Base-by-base conservation (phyloP, 2,113 vertebrate species). In the Excalfactoria chinensis region DNA sequence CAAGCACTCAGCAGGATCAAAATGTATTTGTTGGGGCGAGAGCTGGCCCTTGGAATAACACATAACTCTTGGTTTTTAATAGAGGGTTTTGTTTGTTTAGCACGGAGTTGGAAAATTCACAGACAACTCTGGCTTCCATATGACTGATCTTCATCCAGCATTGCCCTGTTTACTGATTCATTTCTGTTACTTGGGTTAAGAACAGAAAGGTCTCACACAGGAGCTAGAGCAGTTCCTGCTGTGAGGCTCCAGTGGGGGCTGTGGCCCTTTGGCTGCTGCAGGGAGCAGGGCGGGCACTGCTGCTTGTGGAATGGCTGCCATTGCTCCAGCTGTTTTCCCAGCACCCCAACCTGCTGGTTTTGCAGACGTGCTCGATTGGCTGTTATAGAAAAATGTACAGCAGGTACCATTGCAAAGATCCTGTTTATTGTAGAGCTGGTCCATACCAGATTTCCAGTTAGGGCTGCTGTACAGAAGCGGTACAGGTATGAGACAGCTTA, bases 11-110 rank as follows among this genome's bases (percentile, higher is more conserved):
- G 32, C 1, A 2, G 11, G 8, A 7, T 25, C 49, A 32, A 22
- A 48, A 88, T 48, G n/a, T 25, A 21, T 11, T 17, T 21, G 28
- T 8, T 48, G 41, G 53, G 48, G 20, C n/a, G 64, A 34, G 41
- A 30, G 51, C 53, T 30, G 53, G 55, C 30, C 51, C 32, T 21
- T 58, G 55, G 30, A n/a, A n/a, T 58, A 32, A 58, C 7, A 58
- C 20, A 0, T 0, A 62, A 5, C 30, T 35, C 48, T 22, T 0
- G 16, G 10, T 28, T 32, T 49, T 34, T n/a, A 41, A 43, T 6
- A 1, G 7, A 32, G 55, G 51, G 7, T 14, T 23, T 22, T n/a
- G 53, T 46, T 53, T 13, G 2, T 23, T 37, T 25, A 53, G 28
- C 59, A 20, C 0, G 2, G 80, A 82, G 15, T 23, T 23, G 72